phyloP scores from a whole-genome alignment of 2,888 invertebrate genomes.

The Drepana falcataria region DNA sequence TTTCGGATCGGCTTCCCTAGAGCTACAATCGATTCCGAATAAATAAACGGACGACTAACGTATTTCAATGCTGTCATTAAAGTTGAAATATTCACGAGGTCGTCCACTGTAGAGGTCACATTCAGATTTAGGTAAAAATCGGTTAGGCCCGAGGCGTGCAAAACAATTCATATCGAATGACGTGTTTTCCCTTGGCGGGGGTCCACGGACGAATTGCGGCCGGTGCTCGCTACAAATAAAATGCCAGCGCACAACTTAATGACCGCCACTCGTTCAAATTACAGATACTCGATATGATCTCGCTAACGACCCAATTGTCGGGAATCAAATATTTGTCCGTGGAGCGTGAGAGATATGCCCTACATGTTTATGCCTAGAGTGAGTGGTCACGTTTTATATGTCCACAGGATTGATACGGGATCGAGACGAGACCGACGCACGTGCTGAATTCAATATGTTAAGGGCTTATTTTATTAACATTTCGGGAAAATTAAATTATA shows the following conservation, averaged over 20 bases:
- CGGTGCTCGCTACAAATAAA: constrained; percentile 39
- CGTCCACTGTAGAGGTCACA: constrained; percentile 42
- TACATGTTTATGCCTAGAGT: constrained; percentile 54
- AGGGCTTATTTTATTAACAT: too few relatives aligned
- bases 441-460: constrained; percentile 47
- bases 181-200: constrained; percentile 10
- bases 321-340: constrained; percentile 38
- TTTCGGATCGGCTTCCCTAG: constrained; percentile 40
- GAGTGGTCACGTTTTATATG: constrained; percentile 68
- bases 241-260: constrained; percentile 46
- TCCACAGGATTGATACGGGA: constrained; percentile 54
- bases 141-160: constrained; percentile 29
- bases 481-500: too few relatives aligned
- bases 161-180: constrained; percentile 45
- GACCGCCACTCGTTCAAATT: constrained; percentile 41
- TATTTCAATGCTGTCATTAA: constrained; percentile 54
- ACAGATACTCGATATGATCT: constrained; percentile 29
- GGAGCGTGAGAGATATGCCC: constrained; percentile 32
- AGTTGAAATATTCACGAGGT: constrained; percentile 67
- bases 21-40: constrained; percentile 56
- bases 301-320: constrained; percentile 32
- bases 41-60: constrained; percentile 63
- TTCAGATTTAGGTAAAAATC: constrained; percentile 56
- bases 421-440: constrained; percentile 50
- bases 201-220: constrained; percentile 26